Conservation (phyloP, 2,797 vertebrate genomes). For the Anabas testudineus region DNA sequence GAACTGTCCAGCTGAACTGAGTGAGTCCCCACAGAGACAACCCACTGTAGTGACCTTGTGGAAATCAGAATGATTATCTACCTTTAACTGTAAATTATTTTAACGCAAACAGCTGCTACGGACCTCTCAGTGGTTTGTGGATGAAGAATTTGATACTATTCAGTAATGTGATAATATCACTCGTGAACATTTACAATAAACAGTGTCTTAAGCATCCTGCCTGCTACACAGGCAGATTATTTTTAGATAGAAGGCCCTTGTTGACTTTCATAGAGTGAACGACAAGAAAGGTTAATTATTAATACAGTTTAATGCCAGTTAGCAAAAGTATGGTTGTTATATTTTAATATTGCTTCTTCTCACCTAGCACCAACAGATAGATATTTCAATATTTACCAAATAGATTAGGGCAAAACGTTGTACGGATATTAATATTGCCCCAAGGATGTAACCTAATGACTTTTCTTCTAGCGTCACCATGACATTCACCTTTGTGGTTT, state of each 20-base stretch:
- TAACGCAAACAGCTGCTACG: conserved; percentile 15
- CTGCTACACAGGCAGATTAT: conserved; percentile 34
- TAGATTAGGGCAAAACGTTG: neutral
- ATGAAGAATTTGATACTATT: conserved; percentile 26
- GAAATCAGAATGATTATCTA: conserved; percentile 7
- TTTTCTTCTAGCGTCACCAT: neutral
- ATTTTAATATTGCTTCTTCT: neutral
- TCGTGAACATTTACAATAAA: conserved; percentile 39
- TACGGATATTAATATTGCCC: too few species aligned
- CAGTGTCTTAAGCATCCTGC: conserved; percentile 25
- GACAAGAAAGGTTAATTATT: conserved; percentile 34
- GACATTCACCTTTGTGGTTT: neutral
- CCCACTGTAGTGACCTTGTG: conserved; percentile 15
- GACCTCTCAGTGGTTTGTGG: conserved; percentile 26
- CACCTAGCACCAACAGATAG: neutral
- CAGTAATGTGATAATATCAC: conserved; percentile 28
- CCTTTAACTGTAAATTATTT: conserved; percentile 18
- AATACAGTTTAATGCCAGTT: neutral
- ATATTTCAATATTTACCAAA: neutral
- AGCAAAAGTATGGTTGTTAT: neutral
- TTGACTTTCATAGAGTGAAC: conserved; percentile 34
- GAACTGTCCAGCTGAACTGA: conserved; percentile 50
- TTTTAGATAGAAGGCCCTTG: conserved; percentile 24
- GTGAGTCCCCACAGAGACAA: conserved; percentile 9
- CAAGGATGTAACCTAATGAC: neutral